A percentile compares a stretch with the other conserved stretches of the same genome.
Evolutionary conservation across 2,797 vertebrate species (phyloP).

Genomic region (Oreortyx pictus): DNA sequence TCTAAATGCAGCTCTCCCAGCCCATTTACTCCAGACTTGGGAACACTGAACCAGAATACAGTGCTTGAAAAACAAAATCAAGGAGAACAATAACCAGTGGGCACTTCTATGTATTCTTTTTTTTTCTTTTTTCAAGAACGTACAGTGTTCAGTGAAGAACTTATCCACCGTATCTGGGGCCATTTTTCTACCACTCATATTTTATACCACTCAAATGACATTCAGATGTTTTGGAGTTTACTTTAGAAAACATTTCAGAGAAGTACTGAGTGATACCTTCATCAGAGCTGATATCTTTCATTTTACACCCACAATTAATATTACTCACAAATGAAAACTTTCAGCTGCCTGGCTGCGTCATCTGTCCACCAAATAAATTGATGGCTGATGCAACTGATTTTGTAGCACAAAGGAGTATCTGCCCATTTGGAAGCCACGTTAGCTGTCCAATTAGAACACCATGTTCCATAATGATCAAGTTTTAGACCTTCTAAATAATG

Average conservation of each 20-base stretch:
- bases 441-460: not conserved
- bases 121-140: not conserved
- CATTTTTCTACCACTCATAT: not conserved
- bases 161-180: not conserved
- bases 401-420: not conserved
- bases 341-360: conserved; percentile 19
- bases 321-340: conserved; percentile 48
- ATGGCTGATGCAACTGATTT: conserved; percentile 43
- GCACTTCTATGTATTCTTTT: not conserved
- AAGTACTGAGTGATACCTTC: conserved; percentile 45
- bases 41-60: not conserved
- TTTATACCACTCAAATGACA: not conserved
- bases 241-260: not conserved
- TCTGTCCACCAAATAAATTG: conserved; percentile 48
- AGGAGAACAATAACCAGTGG: not conserved
- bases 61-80: conserved; percentile 18
- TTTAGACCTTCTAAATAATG: not conserved
- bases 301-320: conserved; percentile 63
- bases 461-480: not conserved
- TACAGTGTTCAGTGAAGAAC: not conserved
- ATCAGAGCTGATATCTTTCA: conserved; percentile 41
- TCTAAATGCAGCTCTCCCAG: conserved; percentile 13
- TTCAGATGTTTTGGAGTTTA: not conserved
- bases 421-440: conserved; percentile 22
- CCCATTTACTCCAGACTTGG: conserved; percentile 3